Conservation (phyloP, 2,888 invertebrate genomes). For the Tetramorium bicarinatum region DNA sequence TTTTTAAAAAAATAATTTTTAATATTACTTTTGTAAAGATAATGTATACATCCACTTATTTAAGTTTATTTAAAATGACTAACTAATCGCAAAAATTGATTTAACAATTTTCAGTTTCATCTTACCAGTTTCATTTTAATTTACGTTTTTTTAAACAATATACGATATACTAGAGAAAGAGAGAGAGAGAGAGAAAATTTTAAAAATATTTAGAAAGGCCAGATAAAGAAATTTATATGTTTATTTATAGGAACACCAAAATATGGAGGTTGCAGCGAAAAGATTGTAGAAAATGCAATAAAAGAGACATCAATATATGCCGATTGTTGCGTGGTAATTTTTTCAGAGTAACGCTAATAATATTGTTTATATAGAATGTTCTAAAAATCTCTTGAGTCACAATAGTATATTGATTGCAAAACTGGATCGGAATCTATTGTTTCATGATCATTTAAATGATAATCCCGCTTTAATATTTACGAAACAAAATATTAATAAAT, state of each 20-base stretch:
- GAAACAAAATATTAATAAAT: too few relatives aligned
- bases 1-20: too few relatives aligned
- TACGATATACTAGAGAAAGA: background rate
- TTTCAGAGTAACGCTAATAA: constrained; percentile 35
- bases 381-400: background rate
- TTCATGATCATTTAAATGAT: too few relatives aligned
- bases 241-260: constrained; percentile 88
- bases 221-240: background rate
- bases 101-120: too few relatives aligned
- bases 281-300: constrained; percentile 88
- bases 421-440: too few relatives aligned
- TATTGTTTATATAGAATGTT: constrained; percentile 42
- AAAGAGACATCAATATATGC: constrained; percentile 89
- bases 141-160: background rate
- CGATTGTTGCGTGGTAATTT: constrained; percentile 88
- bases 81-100: background rate
- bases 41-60: too few relatives aligned
- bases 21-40: too few relatives aligned
- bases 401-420: too few relatives aligned
- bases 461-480: too few relatives aligned
- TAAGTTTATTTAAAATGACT: background rate
- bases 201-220: background rate
- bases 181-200: background rate
- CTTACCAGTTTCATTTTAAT: background rate
- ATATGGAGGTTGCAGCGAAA: constrained; percentile 87